Percentiles rank a stretch among this genome's conserved stretches.
Conservation (phyloP, 1,140 invertebrate species). For the Ips typographus region DNA sequence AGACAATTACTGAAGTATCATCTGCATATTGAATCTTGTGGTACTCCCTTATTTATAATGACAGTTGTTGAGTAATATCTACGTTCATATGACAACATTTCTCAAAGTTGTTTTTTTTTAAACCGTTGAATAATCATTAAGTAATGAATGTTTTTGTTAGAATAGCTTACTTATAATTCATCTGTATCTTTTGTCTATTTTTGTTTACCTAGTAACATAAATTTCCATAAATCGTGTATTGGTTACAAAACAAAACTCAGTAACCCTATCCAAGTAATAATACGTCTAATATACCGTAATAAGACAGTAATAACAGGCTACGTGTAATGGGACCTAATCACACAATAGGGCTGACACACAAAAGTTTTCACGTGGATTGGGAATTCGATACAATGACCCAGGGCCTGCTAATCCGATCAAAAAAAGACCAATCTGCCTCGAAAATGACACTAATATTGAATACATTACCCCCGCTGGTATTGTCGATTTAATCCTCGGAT, state of each 20-base stretch:
- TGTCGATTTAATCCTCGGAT: slow-evolving; percentile 29
- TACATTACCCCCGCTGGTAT: slow-evolving; percentile 32
- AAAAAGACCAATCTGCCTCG: slow-evolving; percentile 36
- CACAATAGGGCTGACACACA: slow-evolving; percentile 15
- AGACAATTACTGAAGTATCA: no score
- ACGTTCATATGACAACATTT: no score
- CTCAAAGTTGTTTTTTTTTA: no score
- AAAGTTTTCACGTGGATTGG: slow-evolving; percentile 10
- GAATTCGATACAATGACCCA: slow-evolving; percentile 11
- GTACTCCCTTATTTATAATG: no score
- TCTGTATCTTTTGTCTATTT: no score
- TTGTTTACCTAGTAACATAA: no score
- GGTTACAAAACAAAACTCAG: background rate
- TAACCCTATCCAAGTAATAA: background rate
- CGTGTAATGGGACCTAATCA: slow-evolving; percentile 21
- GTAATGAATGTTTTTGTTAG: no score
- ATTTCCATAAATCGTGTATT: no score
- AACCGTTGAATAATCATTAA: no score
- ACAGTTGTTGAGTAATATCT: no score
- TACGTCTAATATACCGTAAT: slow-evolving; percentile 9
- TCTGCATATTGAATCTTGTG: no score
- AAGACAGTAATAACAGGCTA: slow-evolving; percentile 28
- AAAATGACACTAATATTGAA: slow-evolving; percentile 34
- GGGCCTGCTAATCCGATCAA: slow-evolving; percentile 30
- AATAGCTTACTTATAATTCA: no score